phyloP scores from a whole-genome alignment of 30 jellyfish, hydroid and myxozoan genomes.

The Aurelia aurita complex sp. Pacific region DNA sequence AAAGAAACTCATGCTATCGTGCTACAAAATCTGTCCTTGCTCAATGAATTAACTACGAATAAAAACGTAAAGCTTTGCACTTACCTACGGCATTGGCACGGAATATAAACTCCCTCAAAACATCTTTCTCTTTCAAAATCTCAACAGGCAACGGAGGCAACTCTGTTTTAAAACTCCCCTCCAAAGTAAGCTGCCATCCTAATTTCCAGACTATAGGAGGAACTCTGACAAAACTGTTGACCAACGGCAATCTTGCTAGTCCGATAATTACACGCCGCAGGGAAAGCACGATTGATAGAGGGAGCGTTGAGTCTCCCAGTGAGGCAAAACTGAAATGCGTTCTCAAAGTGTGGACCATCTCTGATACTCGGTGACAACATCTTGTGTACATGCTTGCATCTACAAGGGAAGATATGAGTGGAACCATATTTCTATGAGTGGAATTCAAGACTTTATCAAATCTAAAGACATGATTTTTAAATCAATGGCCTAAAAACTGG shows the following conservation, averaged over 20 bases:
- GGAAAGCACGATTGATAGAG: constrained; percentile 47
- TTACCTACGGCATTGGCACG: constrained; percentile 86
- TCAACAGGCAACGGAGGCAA: constrained; percentile 96
- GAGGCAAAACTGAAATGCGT: constrained; percentile 29
- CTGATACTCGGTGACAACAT: constrained; percentile 80
- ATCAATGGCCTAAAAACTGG: too few relatives aligned
- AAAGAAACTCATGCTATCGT: too few relatives aligned
- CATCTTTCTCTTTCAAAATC: constrained; percentile 91
- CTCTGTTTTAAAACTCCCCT: constrained; percentile 83
- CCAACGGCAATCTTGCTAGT: constrained; percentile 86
- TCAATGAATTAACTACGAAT: too few relatives aligned
- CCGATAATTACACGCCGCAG: constrained; percentile 78
- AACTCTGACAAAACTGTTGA: constrained; percentile 83
- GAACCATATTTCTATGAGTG: too few relatives aligned
- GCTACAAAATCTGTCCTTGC: too few relatives aligned
- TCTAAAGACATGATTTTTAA: too few relatives aligned
- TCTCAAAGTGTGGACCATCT: constrained; percentile 77
- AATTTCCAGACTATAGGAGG: constrained; percentile 98
- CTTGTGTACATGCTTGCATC: constrained; percentile 53
- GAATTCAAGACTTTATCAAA: too few relatives aligned
- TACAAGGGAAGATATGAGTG: not conserved
- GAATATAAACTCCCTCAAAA: constrained; percentile 83
- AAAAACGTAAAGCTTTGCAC: not conserved
- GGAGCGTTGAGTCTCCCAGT: constrained; percentile 34
- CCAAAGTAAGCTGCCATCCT: constrained; percentile 88